Evolutionary conservation across 2,797 vertebrate species (phyloP), one percentile per base, ranked within the genome.

Genomic region (Urosaurus nigricauda): DNA sequence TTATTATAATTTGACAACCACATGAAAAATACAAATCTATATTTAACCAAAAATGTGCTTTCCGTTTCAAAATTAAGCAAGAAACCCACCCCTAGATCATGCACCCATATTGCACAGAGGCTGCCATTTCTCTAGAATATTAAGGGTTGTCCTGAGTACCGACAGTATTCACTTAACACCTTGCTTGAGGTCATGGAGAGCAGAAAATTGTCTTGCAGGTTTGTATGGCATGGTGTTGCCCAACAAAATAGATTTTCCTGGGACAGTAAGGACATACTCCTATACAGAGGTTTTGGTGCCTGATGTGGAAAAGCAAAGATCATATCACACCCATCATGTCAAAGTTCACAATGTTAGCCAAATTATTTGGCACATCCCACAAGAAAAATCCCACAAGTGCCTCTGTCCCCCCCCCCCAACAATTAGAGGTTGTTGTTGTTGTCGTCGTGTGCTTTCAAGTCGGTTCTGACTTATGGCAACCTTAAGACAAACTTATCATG

Each of bases 31-130:
- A 63, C 1, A 86, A 88, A 88, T 12, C 5, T 71, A 70, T 13
- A 13, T 40, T 40, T 81, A 43, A 80, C 84, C 35, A 82, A 90
- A 63, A 29, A 13, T 86, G 86, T 37, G n/a, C 11, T 37, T 6
- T 80, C 16, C 17, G 58, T 53, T 91, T 53, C 85, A 70, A 65
- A 40, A 87, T 56, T 35, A 63, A 35, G 16, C 77, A 89, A 88
- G n/a, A 0, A 43, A 0, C 0, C 32, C 43, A 32, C 60, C 85
- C 16, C 56, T 16, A 17, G 0, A 37, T 29, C 58, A 35, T 24
- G 14, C 6, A 14, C 16, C 73, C 5, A 29, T 32, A 2, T 2
- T 32, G 32, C 3, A 3, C 56, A 4, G 37, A 68, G 60, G 63
- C 43, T 32, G 51, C 60, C 53, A 24, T 37, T 29, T 68, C 47